Evolutionary conservation across 2,888 invertebrate species (phyloP).

Genomic region (Elaeidobius kamerunicus): DNA sequence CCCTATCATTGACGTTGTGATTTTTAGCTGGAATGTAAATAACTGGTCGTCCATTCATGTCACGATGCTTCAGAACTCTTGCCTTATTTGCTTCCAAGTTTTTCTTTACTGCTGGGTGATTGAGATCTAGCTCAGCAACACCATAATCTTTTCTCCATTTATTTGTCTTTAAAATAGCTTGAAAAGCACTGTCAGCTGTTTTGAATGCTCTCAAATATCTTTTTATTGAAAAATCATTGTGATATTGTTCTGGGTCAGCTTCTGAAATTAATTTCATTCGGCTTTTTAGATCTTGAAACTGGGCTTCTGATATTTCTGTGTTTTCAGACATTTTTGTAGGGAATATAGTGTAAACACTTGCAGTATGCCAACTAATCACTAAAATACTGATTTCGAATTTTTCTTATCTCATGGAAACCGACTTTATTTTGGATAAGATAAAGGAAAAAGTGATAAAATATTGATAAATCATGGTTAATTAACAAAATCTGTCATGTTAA

Average conservation of each 20-base stretch:
- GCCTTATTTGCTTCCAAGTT: conserved; percentile 62
- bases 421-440: not conserved
- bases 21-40: conserved; percentile 77
- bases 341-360: not conserved
- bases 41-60: conserved; percentile 70
- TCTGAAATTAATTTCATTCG: conserved; percentile 70
- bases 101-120: conserved; percentile 55
- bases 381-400: not conserved
- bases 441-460: not conserved
- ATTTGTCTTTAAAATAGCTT: conserved; percentile 76
- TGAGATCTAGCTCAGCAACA: conserved; percentile 57
- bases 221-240: conserved; percentile 69
- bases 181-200: conserved; percentile 69
- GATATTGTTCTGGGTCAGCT: conserved; percentile 71
- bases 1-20: conserved; percentile 68
- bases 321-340: conserved; percentile 15
- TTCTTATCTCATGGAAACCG: not conserved
- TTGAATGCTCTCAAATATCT: conserved; percentile 73
- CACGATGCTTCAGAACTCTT: conserved; percentile 66
- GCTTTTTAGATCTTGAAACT: conserved; percentile 61
- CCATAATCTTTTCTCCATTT: conserved; percentile 77
- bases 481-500: too few relatives aligned
- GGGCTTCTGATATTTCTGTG: conserved; percentile 10
- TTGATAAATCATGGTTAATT: too few relatives aligned
- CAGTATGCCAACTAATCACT: conserved; percentile 8